Base-by-base conservation (phyloP, 2,888 invertebrate genomes). In the Oligia fasciuncula region DNA sequence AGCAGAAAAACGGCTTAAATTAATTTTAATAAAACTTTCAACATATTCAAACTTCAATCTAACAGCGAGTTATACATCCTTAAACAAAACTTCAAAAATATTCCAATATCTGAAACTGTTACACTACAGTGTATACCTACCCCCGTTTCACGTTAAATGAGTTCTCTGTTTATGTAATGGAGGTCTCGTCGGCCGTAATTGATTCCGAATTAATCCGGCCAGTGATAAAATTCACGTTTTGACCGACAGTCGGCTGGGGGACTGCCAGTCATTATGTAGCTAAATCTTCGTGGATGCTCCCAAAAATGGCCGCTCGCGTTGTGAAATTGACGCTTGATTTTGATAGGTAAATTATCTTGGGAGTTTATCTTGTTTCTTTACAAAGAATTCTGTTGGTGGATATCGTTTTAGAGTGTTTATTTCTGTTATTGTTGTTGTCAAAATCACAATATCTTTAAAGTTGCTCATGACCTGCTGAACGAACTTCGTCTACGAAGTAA, bases 101-200 rank as follows among this genome's bases (percentile, higher is more conserved):
- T 72, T 69, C 8, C 29, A 66, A 57, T 14, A 63, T 63, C 35
- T 19, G n/a, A 49, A 68, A 68, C 11, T 40, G 67, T 79, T 85
- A 85, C 84, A 70, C 29, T 23, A 49, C 83, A 57, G 85, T 86
- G 80, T 88, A 75, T 68, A 75, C 1, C 49, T 13, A 51, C 46
- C 49, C 13, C 81, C 69, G 75, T 87, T 88, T 86, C 87, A 88
- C 86, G 87, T 90, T 90, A 92, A 92, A 92, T 91, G 90, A 92
- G 91, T 91, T 91, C 91, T 89, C 91, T 92, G 93, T 92, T 93
- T 92, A 90, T 90, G 90, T 93, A 93, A 93, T 91, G 91, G 91
- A 88, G 85, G 89, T 88, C 86, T 86, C 87, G 88, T 87, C 87
- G 86, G 76, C 84, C 87, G 91, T 92, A 93, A 93, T 93, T 93